Conservation (phyloP, 2,797 vertebrate species). For the Etheostoma perlongum region DNA sequence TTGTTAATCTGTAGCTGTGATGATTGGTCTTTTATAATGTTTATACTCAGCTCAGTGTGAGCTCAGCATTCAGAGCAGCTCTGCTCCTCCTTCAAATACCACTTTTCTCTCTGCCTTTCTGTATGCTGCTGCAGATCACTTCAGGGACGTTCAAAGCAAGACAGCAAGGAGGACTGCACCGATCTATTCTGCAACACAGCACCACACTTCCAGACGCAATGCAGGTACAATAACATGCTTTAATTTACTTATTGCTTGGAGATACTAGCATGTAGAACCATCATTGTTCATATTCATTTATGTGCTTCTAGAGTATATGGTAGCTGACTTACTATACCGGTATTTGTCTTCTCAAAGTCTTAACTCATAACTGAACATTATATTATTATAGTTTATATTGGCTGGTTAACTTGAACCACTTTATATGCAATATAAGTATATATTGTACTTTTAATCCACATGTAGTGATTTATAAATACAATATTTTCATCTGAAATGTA, state of each 20-base stretch:
- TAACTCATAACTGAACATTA: not conserved
- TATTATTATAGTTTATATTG: not conserved
- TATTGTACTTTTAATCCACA: too few relatives aligned
- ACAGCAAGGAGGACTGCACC: conserved; percentile 41
- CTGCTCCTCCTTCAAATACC: conserved; percentile 52
- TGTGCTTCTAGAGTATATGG: not conserved
- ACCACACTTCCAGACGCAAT: conserved; percentile 59
- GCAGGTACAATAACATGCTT: conserved; percentile 68
- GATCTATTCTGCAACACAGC: conserved; percentile 24
- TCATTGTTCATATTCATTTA: not conserved
- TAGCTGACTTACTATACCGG: not conserved
- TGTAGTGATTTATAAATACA: too few relatives aligned
- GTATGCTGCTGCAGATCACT: conserved; percentile 51
- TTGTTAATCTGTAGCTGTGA: not conserved
- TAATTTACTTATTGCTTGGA: not conserved
- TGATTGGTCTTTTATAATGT: conserved; percentile 9
- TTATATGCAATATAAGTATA: too few relatives aligned
- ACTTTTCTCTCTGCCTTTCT: conserved; percentile 23
- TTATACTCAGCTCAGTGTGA: conserved; percentile 12
- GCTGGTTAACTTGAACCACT: not conserved
- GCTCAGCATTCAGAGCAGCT: conserved; percentile 31
- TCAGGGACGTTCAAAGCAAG: conserved; percentile 29
- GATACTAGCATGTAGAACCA: not conserved
- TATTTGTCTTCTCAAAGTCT: conserved; percentile 7
- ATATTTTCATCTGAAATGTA: too few relatives aligned